Base-by-base conservation (phyloP, 1,140 invertebrate genomes). In the Eciton burchellii region DNA sequence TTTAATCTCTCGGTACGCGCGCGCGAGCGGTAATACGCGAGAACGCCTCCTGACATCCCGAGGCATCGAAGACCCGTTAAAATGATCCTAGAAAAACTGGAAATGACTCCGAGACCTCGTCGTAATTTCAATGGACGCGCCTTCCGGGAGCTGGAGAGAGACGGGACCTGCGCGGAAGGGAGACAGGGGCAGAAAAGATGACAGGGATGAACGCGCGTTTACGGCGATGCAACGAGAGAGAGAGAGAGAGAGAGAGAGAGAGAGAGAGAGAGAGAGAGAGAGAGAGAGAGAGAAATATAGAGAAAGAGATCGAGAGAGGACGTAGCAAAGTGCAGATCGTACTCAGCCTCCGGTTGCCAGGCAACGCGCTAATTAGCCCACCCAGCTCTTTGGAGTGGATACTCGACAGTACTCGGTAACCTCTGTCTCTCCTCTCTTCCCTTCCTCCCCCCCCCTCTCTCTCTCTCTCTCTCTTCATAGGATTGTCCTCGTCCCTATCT, bases 341-440 rank as follows among this genome's bases (percentile, higher is more conserved):
- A 91, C 90, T 91, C 89, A 84, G 87, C 90, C 91, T 89, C 87
- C 89, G 91, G 93, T 94, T 93, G 92, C 93, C 90, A 91, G 89
- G 93, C 93, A 94, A 94, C 93, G 90, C 90, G 92, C 92, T 94
- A 93, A 94, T 94, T 94, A 94, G 93, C 92, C 93, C 93, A 93
- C 91, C 92, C 93, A 91, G 92, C 93, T 93, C 93, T 93, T 93
- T 94, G 81, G 90, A 94, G 93, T 93, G 92, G 93, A 92, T 93
- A 94, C 93, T 94, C 90, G 89, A 93, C 89, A 88, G 92, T 92
- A 92, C 91, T 93, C 91, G 91, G 88, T 91, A 92, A 90, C 89
- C 89, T 90, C 90, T 86, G 81, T 90, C 82, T 89, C 88, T 89
- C 82, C 74, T 89, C 87, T 88, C 86, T 83, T 84, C 86, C 88